Base-by-base conservation (phyloP, 2,797 vertebrate genomes). In the Apogon hyalosoma region DNA sequence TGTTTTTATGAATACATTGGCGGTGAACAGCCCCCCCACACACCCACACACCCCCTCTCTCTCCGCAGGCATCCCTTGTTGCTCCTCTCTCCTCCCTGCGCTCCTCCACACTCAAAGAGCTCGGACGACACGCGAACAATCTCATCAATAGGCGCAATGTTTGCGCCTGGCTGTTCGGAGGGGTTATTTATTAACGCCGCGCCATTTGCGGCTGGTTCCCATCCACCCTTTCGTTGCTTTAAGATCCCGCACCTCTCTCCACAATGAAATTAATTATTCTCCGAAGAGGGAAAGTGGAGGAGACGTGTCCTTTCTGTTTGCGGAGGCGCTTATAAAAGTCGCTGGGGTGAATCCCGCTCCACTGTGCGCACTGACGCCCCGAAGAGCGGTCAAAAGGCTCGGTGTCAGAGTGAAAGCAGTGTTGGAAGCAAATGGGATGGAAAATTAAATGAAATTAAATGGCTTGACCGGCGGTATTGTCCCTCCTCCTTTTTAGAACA, bases 361-460 rank as follows among this genome's bases (percentile, higher is more conserved):
- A 93, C 95, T 93, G 94, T 95, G 95, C 93, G 92, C 94, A 94
- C 86, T 93, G 95, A 92, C 94, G 94, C 94, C 95, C 92, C 0
- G 92, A 91, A 86, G 84, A 92, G 90, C 90, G 83, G 87, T 96
- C 93, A 96, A 96, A 88, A 95, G 93, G 80, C 93, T 93, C 90
- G 82, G 93, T 95, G 95, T 95, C 95, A 94, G 92, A 94, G 92
- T 90, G 94, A 95, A 94, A 92, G 93, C 94, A 94, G 93, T 92
- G 95, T 95, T 95, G 93, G 92, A 83, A 95, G 95, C 94, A 96
- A 98, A 98, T 98, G 96, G 96, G 96, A 97, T 96, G 96, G 96
- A 98, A 97, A 97, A 98, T 97, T 95, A 96, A 98, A 97, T 97
- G 95, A 98, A 96, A 97, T 97, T 94, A 97, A 97, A 98, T 95